These are phyloP conservation scores for Labeo rohita DNA, from an alignment of 2,113 vertebrate species.

Conservation along the genomic window DNA sequence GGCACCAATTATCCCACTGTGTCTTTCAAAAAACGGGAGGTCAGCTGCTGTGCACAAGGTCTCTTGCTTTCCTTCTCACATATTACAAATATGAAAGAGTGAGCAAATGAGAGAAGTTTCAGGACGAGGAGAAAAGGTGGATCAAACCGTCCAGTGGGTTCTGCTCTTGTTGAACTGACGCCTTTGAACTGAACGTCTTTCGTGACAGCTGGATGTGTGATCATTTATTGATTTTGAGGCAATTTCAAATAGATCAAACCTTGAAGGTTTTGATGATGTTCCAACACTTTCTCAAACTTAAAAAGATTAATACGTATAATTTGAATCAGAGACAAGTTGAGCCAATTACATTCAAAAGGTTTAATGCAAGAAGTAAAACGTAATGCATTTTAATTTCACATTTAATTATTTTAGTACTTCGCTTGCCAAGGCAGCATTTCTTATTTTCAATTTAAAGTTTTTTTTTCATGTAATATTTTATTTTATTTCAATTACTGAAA, in stretches of 20 bases:
- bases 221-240: not conserved
- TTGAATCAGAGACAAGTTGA: not conserved
- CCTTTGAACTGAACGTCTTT: conserved; percentile 7
- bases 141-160: not conserved
- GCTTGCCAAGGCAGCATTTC: not conserved
- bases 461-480: not conserved
- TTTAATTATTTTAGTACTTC: not conserved
- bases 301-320: not conserved
- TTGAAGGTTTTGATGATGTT: not conserved
- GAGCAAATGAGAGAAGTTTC: conserved; percentile 3
- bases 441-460: not conserved
- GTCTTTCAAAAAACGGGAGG: conserved; percentile 42
- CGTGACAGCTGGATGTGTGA: not conserved
- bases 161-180: not conserved
- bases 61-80: not conserved
- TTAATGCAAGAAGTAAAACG: not conserved
- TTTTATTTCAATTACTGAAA: not conserved
- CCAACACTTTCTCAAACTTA: too few species aligned
- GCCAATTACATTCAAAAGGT: not conserved
- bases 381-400: not conserved
- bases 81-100: not conserved
- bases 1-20: conserved; percentile 67
- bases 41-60: conserved; percentile 12
- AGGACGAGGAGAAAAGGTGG: not conserved
- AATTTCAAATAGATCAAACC: not conserved